These are phyloP conservation scores for Nephrotoma appendiculata DNA, from an alignment of 2,888 invertebrate genomes.

Conservation along the genomic window DNA sequence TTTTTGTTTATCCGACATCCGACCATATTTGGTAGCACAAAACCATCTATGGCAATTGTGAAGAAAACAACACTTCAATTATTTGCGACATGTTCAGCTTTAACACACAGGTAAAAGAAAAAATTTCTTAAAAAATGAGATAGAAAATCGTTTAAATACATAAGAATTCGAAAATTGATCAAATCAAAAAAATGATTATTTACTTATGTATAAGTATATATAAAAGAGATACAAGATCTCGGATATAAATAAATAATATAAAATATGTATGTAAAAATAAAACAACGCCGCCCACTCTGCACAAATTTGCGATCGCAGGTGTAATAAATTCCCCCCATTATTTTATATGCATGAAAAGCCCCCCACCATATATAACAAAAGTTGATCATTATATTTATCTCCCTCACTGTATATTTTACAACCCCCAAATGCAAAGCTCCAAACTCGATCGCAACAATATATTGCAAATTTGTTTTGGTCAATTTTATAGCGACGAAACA, in stretches of 20 bases:
- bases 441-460: background rate
- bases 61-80: slow-evolving; percentile 4
- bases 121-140: background rate
- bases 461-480: background rate
- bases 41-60: slow-evolving; percentile 2
- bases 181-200: background rate
- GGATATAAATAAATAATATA: background rate
- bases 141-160: background rate
- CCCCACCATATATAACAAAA: background rate
- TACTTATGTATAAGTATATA: background rate
- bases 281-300: background rate
- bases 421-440: background rate
- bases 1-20: slow-evolving; percentile 1
- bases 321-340: background rate
- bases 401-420: background rate
- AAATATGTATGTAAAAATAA: background rate
- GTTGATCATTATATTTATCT: background rate
- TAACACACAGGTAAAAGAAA: background rate
- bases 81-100: background rate
- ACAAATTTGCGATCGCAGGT: background rate
- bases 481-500: background rate
- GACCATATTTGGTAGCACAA: background rate
- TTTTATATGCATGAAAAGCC: background rate
- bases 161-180: background rate
- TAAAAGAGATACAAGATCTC: background rate